These are phyloP conservation scores for Montipora cactus DNA, from an alignment of 64 coral and sea anemone species.

Conservation along the genomic window DNA sequence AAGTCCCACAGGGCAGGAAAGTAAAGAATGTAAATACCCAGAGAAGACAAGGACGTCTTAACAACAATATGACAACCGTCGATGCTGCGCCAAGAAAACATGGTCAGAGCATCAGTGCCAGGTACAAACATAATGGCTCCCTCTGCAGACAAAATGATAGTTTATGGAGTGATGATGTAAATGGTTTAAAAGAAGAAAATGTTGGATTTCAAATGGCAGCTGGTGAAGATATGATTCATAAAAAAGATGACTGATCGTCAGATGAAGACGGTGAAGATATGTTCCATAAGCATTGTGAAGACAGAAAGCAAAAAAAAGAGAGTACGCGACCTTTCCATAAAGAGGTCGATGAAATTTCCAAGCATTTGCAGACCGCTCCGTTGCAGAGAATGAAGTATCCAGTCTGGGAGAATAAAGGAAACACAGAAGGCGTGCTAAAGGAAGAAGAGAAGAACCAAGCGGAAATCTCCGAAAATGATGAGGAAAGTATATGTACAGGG, in stretches of 20 bases:
- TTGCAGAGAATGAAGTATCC: too few relatives aligned
- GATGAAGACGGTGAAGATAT: not conserved
- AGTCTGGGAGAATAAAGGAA: too few relatives aligned
- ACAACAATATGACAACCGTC: not conserved
- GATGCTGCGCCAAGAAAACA: constrained; percentile 2
- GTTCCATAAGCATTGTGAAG: not conserved
- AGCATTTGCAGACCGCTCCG: too few relatives aligned
- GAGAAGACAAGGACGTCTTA: not conserved
- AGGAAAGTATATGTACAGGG: not conserved
- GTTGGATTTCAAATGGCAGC: constrained; percentile 11
- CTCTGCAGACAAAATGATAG: not conserved
- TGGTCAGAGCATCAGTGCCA: not conserved
- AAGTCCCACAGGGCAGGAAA: not conserved
- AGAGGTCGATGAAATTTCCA: too few relatives aligned
- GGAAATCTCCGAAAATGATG: not conserved
- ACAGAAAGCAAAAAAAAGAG: too few relatives aligned
- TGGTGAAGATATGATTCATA: constrained; percentile 3
- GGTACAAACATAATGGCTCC: not conserved
- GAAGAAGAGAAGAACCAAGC: not conserved
- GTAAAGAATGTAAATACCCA: constrained; percentile 9
- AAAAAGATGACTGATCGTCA: not conserved
- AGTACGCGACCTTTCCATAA: too few relatives aligned
- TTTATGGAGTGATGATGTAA: not conserved
- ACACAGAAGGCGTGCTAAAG: not conserved
- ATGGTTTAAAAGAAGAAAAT: constrained; percentile 17